Base-by-base conservation (phyloP, 2,797 vertebrate genomes). In the Eospalax fontanierii region DNA sequence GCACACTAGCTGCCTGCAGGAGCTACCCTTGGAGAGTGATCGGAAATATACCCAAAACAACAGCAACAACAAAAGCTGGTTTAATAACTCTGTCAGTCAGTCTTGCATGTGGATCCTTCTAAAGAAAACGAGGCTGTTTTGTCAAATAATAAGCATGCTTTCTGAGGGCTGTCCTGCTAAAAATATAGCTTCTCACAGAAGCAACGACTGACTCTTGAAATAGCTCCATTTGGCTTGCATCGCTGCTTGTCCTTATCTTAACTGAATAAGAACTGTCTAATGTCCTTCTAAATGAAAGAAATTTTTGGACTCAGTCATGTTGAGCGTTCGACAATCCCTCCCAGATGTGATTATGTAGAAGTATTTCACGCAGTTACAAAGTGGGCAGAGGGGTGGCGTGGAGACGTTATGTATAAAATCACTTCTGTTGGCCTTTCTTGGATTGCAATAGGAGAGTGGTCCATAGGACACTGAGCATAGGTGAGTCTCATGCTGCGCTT, bases 71-170 rank as follows among this genome's bases (percentile, higher is more conserved):
- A 59, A 89, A 87, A 81, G 78, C 96, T 94, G 91, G 97, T 93
- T 98, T 97, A 98, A 97, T 95, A 97, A 97, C 76, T 97, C 89
- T 97, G 74, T 97, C 80, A 96, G 78, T 97, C 97, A 96, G 76
- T 88, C 93, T 97, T 96, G 92, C 71, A 22, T 71, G 88, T 57
- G 95, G 89, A 95, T 95, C 87, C 95, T 93, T 78, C 89, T 82
- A 93, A 96, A 73, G 61, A 43, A 96, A 93, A 92, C 75, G 96
- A 97, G 89, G 75, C 26, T 88, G 94, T 98, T 98, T 97, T 97
- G 68, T 97, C 94, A 96, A 96, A 96, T 97, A 97, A 95, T 94
- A 93, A 96, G 95, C 83, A 35, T 74, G 84, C 95, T 94, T 97
- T 97, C 85, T 96, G 80, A 54, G 33, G 75, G 50, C 89, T 87